These are phyloP conservation scores for Budorcas taxicolor DNA, from an alignment of 2,113 vertebrate genomes.

Conservation along the genomic window DNA sequence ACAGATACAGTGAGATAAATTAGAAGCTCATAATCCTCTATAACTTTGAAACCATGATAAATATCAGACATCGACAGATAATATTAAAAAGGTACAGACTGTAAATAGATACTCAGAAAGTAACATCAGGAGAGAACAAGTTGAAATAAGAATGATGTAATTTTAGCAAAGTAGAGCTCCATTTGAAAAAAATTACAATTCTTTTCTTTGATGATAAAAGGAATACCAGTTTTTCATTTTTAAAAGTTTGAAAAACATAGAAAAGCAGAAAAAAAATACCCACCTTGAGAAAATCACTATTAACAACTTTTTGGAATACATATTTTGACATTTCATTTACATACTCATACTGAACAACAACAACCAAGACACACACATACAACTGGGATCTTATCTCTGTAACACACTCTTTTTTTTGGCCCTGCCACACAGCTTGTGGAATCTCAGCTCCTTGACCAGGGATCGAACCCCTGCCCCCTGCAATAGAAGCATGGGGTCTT, in stretches of 20 bases:
- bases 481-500: neutral
- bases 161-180: neutral
- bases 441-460: neutral
- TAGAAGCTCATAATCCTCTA: neutral
- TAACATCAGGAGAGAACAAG: neutral
- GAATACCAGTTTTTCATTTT: neutral
- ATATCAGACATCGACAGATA: neutral
- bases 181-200: neutral
- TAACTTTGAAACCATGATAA: neutral
- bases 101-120: neutral
- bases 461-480: neutral
- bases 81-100: neutral
- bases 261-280: neutral
- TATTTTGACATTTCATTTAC: neutral
- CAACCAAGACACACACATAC: neutral
- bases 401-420: neutral
- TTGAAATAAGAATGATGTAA: neutral
- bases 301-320: neutral
- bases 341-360: neutral
- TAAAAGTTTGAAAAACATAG: neutral
- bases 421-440: neutral
- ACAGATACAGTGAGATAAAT: neutral
- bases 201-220: conserved; percentile 22
- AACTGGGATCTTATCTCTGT: neutral
- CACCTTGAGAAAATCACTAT: neutral